Conservation (phyloP, 2,113 vertebrate genomes). For the Oceanodroma tethys region DNA sequence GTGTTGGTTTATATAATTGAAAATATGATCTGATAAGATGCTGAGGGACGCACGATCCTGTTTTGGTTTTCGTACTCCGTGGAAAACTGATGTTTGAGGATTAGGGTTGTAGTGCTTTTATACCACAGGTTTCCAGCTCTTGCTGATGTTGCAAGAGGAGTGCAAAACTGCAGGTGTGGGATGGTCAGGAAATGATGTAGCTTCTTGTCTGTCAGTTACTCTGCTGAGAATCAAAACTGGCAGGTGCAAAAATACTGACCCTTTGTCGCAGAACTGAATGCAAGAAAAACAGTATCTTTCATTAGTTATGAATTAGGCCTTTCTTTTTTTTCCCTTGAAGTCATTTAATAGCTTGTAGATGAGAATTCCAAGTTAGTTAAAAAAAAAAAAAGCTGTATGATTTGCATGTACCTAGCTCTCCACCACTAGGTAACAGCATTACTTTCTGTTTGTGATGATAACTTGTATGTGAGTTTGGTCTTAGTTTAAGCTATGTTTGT, state of each 20-base stretch:
- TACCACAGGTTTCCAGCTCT: not conserved
- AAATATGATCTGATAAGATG: not conserved
- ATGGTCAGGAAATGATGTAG: not conserved
- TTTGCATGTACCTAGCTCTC: not conserved
- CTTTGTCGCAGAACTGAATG: not conserved
- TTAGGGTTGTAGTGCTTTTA: not conserved
- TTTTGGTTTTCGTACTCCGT: not conserved
- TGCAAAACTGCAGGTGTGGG: not conserved
- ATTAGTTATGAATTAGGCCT: not conserved
- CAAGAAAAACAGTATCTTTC: not conserved
- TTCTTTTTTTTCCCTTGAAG: not conserved
- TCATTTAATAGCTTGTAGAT: not conserved
- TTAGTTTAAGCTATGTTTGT: not conserved
- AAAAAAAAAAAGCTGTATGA: not conserved
- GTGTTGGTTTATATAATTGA: not conserved
- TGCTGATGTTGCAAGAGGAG: not conserved
- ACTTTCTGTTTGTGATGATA: not conserved
- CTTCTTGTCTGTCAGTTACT: not conserved
- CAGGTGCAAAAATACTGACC: not conserved
- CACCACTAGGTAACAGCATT: slow-evolving; percentile 26
- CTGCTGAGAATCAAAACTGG: not conserved
- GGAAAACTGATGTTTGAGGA: not conserved
- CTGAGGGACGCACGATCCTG: not conserved
- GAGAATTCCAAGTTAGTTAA: not conserved
- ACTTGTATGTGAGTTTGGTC: not conserved